A percentile compares a stretch with the other conserved stretches of the same genome.
Evolutionary conservation across 1,140 invertebrate species (phyloP).

Genomic region (Oppia nitens): DNA sequence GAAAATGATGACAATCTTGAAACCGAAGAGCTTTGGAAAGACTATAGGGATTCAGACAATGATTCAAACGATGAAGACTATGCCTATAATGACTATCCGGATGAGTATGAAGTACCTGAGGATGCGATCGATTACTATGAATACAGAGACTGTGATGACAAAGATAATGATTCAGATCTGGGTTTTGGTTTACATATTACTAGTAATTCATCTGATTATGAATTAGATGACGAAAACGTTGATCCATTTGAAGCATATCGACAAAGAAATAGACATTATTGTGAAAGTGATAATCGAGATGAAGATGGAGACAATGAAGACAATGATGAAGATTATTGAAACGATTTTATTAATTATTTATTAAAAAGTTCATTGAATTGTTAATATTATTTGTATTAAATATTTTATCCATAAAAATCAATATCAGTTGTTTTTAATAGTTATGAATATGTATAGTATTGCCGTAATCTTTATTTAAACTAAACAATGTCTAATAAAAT

Average conservation of each 20-base stretch:
- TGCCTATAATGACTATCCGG: slow-evolving; percentile 11
- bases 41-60: background rate
- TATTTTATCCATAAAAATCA: no score
- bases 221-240: background rate
- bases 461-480: no score
- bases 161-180: background rate
- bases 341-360: background rate
- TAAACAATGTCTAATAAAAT: no score
- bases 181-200: background rate
- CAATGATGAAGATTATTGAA: background rate
- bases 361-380: no score
- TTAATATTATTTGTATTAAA: no score
- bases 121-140: background rate
- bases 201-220: background rate
- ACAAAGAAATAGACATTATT: no score
- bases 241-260: background rate
- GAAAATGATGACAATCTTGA: background rate
- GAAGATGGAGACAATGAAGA: background rate
- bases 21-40: background rate
- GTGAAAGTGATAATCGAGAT: background rate
- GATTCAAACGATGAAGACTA: slow-evolving; percentile 11
- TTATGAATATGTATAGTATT: no score
- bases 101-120: slow-evolving; percentile 6
- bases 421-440: no score
- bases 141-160: background rate